Evolutionary conservation across 2,797 vertebrate genomes (phyloP).

Genomic region (Nannoperca obscura): DNA sequence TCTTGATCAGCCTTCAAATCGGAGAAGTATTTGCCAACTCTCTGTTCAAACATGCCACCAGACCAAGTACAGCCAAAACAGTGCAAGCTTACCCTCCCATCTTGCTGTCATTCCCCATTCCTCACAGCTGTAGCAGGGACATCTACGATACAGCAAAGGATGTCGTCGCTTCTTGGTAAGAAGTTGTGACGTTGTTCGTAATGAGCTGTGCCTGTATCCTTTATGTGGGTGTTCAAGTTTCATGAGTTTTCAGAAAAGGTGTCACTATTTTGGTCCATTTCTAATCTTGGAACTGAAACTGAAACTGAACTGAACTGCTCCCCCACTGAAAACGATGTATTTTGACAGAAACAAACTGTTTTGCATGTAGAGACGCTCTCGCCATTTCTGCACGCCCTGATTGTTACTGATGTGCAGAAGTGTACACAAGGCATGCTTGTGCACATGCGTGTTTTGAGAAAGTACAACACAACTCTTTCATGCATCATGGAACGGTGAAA

Average conservation of each 20-base stretch:
- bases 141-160: neutral
- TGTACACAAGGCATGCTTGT: slow-evolving; percentile 2
- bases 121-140: slow-evolving; percentile 5
- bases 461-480: slow-evolving; percentile 17
- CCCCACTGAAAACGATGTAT: neutral
- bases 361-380: neutral
- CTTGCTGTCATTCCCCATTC: neutral
- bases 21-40: slow-evolving; percentile 36
- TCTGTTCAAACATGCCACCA: slow-evolving; percentile 67
- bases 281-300: rapidly evolving
- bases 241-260: neutral
- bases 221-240: neutral
- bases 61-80: slow-evolving; percentile 30
- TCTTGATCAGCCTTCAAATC: slow-evolving; percentile 4
- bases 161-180: neutral
- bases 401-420: slow-evolving; percentile 2
- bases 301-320: no score
- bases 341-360: neutral
- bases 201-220: neutral
- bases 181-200: neutral
- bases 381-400: slow-evolving; percentile 10
- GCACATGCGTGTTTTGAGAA: neutral
- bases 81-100: neutral
- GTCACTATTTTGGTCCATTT: neutral
- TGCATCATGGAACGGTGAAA: slow-evolving; percentile 31